phyloP scores from a whole-genome alignment of 2,888 invertebrate species.

The Sarcophaga subvicina region DNA sequence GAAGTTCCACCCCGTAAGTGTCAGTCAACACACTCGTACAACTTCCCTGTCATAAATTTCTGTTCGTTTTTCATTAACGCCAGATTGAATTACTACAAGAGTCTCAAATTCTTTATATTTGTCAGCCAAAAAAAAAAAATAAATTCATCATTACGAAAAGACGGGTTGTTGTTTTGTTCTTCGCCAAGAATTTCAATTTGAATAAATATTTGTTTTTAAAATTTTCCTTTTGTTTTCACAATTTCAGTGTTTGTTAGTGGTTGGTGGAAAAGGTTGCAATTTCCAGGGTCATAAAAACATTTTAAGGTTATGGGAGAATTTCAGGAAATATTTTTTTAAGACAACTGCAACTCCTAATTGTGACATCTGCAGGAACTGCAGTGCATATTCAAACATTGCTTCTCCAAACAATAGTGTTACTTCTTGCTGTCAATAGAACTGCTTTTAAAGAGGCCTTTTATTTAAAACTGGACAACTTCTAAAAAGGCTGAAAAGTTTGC shows the following conservation, averaged over 20 bases:
- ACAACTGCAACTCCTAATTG: too few relatives aligned
- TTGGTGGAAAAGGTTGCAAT: constrained; percentile 1
- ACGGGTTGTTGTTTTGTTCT: not conserved
- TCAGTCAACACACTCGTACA: constrained; percentile 34
- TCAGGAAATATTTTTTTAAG: too few relatives aligned
- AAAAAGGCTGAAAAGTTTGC: too few relatives aligned
- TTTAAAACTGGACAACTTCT: too few relatives aligned
- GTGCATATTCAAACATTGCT: too few relatives aligned
- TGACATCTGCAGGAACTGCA: too few relatives aligned
- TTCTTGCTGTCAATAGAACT: too few relatives aligned
- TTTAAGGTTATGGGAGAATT: constrained; percentile 27
- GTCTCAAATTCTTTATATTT: constrained; percentile 44
- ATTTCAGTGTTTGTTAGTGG: not conserved
- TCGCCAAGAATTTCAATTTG: constrained; percentile 1
- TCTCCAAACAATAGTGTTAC: too few relatives aligned
- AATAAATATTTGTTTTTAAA: constrained; percentile 35
- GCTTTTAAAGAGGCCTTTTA: too few relatives aligned
- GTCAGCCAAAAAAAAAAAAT: constrained; percentile 31
- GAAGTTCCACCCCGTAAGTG: not conserved
- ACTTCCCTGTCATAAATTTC: constrained; percentile 40
- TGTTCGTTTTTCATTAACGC: constrained; percentile 55
- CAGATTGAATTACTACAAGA: constrained; percentile 56
- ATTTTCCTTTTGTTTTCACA: not conserved
- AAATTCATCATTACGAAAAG: too few relatives aligned
- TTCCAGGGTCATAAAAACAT: not conserved